Conservation (phyloP, 1,140 invertebrate species). For the Papilio xuthus region DNA sequence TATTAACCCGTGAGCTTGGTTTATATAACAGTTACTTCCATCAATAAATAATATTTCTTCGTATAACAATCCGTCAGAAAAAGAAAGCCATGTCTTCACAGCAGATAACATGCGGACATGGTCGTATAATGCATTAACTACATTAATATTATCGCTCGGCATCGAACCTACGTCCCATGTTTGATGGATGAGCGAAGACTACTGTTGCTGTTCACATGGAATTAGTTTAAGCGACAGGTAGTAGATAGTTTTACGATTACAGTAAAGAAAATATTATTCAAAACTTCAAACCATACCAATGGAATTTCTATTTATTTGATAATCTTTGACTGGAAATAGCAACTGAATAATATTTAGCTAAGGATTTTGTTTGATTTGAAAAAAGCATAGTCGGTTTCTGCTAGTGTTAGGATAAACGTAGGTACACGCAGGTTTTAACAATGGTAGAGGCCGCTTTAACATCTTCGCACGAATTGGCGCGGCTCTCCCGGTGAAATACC, state of each 20-base stretch:
- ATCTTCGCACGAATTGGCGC: too few species aligned
- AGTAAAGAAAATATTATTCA: background rate
- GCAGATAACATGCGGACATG: background rate
- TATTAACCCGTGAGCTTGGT: background rate
- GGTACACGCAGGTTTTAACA: too few species aligned
- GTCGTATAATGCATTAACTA: background rate
- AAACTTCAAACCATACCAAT: too few species aligned
- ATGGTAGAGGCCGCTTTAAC: too few species aligned
- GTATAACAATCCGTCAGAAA: background rate
- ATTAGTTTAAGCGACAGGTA: background rate
- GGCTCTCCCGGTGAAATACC: too few species aligned
- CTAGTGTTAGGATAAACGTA: too few species aligned
- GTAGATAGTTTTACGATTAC: background rate
- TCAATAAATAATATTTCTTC: slow-evolving; percentile 12
- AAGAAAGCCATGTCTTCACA: slow-evolving; percentile 13
- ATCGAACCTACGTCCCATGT: slow-evolving; percentile 9
- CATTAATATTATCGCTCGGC: slow-evolving; percentile 14
- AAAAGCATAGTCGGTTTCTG: too few species aligned
- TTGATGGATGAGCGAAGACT: slow-evolving; percentile 3
- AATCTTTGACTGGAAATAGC: too few species aligned
- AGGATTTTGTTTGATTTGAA: too few species aligned
- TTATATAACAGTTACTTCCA: background rate
- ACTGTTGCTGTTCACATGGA: background rate
- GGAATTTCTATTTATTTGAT: too few species aligned
- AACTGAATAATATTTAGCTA: too few species aligned